Conservation (phyloP, 2,888 invertebrate species). For the Chloroclystis v-ata region DNA sequence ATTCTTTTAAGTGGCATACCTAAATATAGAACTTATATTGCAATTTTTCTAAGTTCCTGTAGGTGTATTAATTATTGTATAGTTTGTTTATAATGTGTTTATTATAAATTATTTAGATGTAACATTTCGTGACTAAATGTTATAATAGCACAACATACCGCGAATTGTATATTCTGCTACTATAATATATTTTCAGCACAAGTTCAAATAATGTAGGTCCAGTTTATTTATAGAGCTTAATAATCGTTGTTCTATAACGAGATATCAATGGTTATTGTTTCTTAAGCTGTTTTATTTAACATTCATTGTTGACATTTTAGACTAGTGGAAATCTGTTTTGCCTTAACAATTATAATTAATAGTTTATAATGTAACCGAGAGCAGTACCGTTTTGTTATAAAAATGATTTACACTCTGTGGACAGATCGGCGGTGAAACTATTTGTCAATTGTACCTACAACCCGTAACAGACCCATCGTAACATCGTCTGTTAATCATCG, state of each 20-base stretch:
- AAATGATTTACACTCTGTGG: conserved; percentile 59
- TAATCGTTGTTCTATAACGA: conserved; percentile 52
- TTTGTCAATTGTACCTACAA: conserved; percentile 75
- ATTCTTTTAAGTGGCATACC: conserved; percentile 74
- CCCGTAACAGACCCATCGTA: conserved; percentile 65
- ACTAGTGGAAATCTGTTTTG: conserved; percentile 74
- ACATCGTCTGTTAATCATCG: conserved; percentile 80
- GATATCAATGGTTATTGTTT: conserved; percentile 50
- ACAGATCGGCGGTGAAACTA: conserved; percentile 61
- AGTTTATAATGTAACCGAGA: conserved; percentile 71
- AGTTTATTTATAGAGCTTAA: conserved; percentile 72
- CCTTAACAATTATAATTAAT: conserved; percentile 69
- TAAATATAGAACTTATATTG: conserved; percentile 77
- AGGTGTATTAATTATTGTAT: conserved; percentile 75
- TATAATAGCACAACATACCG: conserved; percentile 57
- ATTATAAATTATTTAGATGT: conserved; percentile 74
- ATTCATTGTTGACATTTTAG: conserved; percentile 76
- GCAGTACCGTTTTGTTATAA: conserved; percentile 68
- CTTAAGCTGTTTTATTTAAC: conserved; percentile 75
- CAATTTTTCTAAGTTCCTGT: conserved; percentile 78
- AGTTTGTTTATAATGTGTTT: conserved; percentile 53
- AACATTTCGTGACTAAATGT: conserved; percentile 58
- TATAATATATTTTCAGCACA: conserved; percentile 66
- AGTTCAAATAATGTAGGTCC: conserved; percentile 76
- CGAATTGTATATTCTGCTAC: conserved; percentile 50